Conservation (phyloP, 2,797 vertebrate species). For the Cossypha niveicapilla region DNA sequence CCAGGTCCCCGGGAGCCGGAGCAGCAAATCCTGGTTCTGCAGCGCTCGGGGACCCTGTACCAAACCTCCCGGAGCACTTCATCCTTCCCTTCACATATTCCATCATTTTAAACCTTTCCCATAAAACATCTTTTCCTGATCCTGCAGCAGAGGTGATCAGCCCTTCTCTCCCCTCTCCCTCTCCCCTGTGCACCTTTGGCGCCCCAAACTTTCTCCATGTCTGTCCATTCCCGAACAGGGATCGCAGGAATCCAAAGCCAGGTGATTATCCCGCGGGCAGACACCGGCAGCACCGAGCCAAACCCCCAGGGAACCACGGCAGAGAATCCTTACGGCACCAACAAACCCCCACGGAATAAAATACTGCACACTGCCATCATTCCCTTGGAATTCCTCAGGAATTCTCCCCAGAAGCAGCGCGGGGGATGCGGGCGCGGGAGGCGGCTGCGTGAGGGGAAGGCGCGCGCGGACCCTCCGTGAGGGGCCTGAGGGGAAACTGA, state of each 20-base stretch:
- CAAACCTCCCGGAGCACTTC: accelerated
- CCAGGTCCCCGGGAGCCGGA: background rate
- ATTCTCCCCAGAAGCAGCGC: accelerated
- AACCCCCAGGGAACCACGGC: background rate
- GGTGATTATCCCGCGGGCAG: background rate
- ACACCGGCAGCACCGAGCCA: background rate
- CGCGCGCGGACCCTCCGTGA: background rate
- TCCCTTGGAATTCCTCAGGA: accelerated
- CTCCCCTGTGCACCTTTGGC: accelerated
- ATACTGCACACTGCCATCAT: accelerated
- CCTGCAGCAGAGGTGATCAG: background rate
- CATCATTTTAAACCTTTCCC: background rate
- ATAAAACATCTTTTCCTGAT: accelerated
- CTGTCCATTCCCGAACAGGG: too few species aligned
- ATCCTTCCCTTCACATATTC: accelerated
- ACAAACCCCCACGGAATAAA: accelerated
- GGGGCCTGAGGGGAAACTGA: background rate
- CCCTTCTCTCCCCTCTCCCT: too few species aligned
- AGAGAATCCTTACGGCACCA: accelerated
- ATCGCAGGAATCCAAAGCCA: background rate
- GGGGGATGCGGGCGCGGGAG: too few species aligned
- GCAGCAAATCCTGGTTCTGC: background rate
- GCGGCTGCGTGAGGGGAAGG: background rate
- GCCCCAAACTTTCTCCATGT: background rate
- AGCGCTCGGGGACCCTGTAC: accelerated